Base-by-base conservation (phyloP, 2,113 vertebrate genomes). In the Otolemur garnettii region DNA sequence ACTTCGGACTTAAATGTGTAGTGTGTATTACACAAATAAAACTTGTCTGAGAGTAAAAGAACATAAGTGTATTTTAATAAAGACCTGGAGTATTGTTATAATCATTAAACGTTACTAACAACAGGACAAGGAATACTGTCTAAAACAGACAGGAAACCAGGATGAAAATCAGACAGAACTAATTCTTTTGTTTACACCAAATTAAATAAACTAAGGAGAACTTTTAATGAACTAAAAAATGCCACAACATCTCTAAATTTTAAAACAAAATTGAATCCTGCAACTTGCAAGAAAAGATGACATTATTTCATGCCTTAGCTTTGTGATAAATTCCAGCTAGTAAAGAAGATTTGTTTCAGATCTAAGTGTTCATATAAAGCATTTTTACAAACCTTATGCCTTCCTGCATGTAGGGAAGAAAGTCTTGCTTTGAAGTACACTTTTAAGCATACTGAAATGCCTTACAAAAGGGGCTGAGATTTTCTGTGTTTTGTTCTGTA, bases 121-220 rank as follows among this genome's bases (percentile, higher is more conserved):
- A 3, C 45, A 55, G 72, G 30, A 30, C 62, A 93, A 69, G 21
- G 71, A 78, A 62, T 92, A 55, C 19, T 95, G 80, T 74, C 62
- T 45, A 83, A 95, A 84, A 87, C 80, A 64, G 55, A 33, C 62
- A 97, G 81, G 69, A 71, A 97, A 38, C 83, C 42, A 95, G 26
- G 33, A 2, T 97, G 78, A 95, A 97, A 98, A 97, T 93, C 91
- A 94, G 45, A 12, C n/a, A 83, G 93, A 96, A 93, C 90, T 97
- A 77, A 87, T 91, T 87, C 92, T 95, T 71, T n/a, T 59, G 42
- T 91, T 97, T 97, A 97, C 84, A 97, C 90, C 98, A 90, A 97
- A 94, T 0, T 95, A 96, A 94, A 0, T 0, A 97, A 80, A 33
- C 38, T 85, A 53, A 92, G 87, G 14, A 64, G 24, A 94, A 42